Base-by-base conservation (phyloP, 2,888 invertebrate genomes). In the Acronicta alni region DNA sequence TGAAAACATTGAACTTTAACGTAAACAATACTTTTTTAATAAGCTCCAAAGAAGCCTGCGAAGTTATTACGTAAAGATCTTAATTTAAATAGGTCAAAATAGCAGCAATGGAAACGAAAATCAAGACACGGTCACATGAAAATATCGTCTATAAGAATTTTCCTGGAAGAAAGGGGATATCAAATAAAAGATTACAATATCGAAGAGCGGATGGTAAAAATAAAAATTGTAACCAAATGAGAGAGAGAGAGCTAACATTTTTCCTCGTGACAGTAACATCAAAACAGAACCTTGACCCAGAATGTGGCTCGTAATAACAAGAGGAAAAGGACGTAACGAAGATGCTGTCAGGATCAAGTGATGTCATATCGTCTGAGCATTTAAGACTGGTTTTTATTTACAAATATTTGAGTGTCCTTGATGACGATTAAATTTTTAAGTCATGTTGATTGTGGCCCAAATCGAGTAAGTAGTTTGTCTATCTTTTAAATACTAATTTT, bases 241-340 rank as follows among this genome's bases (percentile, higher is more conserved):
- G 78, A 82, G 77, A 71, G 72, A 69, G 77, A 72, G 73, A 69
- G 59, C 61, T 63, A 74, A 72, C 69, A 67, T 84, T 88, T 87
- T 86, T 87, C 71, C 66, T 66, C 84, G 78, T 85, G 83, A 83
- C 81, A 69, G 67, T 72, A 77, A 79, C 82, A 89, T 89, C 88
- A 88, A 87, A 88, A 89, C 87, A 89, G 73, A 87, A 87, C 93
- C 92, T 91, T 92, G 93, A 91, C 92, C 90, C 83, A 84, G 84
- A 85, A 85, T 80, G 75, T 77, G 59, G 72, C 67, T 83, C 79
- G 77, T 81, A 80, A 84, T 75, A 78, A 78, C 78, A 84, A 82
- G 83, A 86, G 86, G 86, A 88, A 87, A 89, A 88, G 83, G 82
- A 88, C 79, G 64, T 63, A 47, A 62, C 70, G 44, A 35, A 66